phyloP scores from a whole-genome alignment of 2,888 invertebrate species.

The Liodrosophila aerea region DNA sequence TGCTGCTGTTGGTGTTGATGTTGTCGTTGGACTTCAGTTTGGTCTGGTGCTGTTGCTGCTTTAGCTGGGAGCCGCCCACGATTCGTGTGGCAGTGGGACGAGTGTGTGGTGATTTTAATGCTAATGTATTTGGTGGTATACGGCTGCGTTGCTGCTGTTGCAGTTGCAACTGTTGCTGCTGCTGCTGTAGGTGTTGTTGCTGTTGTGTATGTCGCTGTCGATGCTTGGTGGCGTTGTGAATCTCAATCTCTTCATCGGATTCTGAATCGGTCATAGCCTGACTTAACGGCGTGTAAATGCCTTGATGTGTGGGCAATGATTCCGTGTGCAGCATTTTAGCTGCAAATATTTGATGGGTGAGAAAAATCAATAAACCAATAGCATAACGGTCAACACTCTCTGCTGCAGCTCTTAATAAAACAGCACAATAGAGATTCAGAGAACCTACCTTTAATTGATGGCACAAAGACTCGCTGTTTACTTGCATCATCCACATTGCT shows the following conservation, averaged over 20 bases:
- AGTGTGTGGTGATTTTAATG: slow-evolving; percentile 57
- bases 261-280: slow-evolving; percentile 91
- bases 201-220: slow-evolving; percentile 33
- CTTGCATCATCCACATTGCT: slow-evolving; percentile 77
- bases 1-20: slow-evolving; percentile 52
- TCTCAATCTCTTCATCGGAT: slow-evolving; percentile 87
- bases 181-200: slow-evolving; percentile 42
- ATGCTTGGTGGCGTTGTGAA: slow-evolving; percentile 65
- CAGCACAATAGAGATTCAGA: no score
- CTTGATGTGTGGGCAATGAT: slow-evolving; percentile 81
- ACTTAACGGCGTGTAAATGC: slow-evolving; percentile 89
- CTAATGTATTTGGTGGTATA: slow-evolving; percentile 67
- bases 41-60: slow-evolving; percentile 49
- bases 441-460: slow-evolving; percentile 70
- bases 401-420: no score
- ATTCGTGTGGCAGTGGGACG: slow-evolving; percentile 48
- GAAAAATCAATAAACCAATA: slow-evolving; percentile 74
- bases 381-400: not conserved
- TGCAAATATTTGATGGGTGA: slow-evolving; percentile 24
- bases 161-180: slow-evolving; percentile 46
- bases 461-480: slow-evolving; percentile 54
- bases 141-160: slow-evolving; percentile 60
- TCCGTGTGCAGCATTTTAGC: slow-evolving; percentile 82
- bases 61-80: slow-evolving; percentile 38
- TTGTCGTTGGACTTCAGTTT: no score